Base-by-base conservation (phyloP, 2,888 invertebrate genomes). In the Papilio elwesi region DNA sequence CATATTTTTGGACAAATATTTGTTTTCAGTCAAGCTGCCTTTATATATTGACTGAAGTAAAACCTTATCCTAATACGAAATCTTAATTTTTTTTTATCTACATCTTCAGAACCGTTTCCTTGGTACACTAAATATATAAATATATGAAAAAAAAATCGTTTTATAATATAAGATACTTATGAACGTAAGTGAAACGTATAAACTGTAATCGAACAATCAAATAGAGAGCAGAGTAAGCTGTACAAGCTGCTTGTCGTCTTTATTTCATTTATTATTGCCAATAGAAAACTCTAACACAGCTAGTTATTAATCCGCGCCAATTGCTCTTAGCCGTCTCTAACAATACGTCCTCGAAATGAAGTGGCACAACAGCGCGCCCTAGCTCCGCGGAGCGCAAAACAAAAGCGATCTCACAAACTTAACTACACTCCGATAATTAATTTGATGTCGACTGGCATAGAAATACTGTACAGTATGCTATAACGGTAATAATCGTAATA, bases 381-480 rank as follows among this genome's bases (percentile, higher is more conserved):
- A 69, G 57, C 59, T 66, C 65, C 26, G 65, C 69, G 65, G 51
- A 69, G 57, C 53, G 47, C 65, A 73, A 66, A 69, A 73, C 69
- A 69, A 69, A 73, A 65, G 71, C 71, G 67, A 67, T 59, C 73
- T 55, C 69, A 65, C 64, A 57, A 68, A 69, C 72, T 71, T 59
- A 57, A 71, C 55, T 72, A 63, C 53, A 63, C 12, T 64, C 55
- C 53, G 72, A 55, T 68, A 72, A 72, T 68, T 68, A 68, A 72
- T 68, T 62, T 67, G 53, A 52, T 59, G 51, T 62, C 51, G 62
- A 38, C 11, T 67, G 10, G n/a, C 38, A 71, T 71, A 67, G 16
- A 67, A 66, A 67, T 16, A 15, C 36, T 38, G 57, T 66, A 43
- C 16, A n/a, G n/a, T 43, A n/a, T 62, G 57, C 67, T 67, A 26